Percentiles rank a stretch among this genome's conserved stretches.
Conservation (phyloP, 2,888 invertebrate species). For the Lasius platythorax region DNA sequence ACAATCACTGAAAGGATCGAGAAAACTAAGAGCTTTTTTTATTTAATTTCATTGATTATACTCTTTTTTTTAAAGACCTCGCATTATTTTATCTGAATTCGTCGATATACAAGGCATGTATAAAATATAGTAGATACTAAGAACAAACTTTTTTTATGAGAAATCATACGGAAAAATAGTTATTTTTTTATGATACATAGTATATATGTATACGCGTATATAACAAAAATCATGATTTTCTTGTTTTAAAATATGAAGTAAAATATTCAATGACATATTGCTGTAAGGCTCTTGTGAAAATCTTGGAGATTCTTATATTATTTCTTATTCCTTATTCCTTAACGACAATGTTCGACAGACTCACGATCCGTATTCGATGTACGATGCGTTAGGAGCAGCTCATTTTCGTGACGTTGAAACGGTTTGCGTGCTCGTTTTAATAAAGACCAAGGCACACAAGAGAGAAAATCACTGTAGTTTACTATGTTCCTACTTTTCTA, state of each 20-base stretch:
- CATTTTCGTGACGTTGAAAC: slow-evolving; percentile 63
- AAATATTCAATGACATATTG: not conserved
- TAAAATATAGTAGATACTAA: slow-evolving; percentile 4
- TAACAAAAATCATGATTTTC: not conserved
- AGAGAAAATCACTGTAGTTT: slow-evolving; percentile 69
- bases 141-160: not conserved
- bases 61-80: not conserved
- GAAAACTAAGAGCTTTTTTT: slow-evolving; percentile 58
- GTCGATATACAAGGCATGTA: not conserved
- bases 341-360: not conserved
- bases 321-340: not conserved
- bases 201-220: not conserved
- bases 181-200: slow-evolving; percentile 9
- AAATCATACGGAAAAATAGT: not conserved
- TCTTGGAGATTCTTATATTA: not conserved
- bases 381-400: slow-evolving; percentile 33
- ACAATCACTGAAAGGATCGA: not conserved
- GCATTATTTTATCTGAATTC: slow-evolving; percentile 13
- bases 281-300: not conserved
- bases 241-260: slow-evolving; percentile 4
- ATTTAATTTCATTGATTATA: slow-evolving; percentile 40
- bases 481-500: slow-evolving; percentile 60
- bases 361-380: not conserved
- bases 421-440: slow-evolving; percentile 69
- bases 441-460: slow-evolving; percentile 40